Evolutionary conservation across 2,113 vertebrate species (phyloP).

Genomic region (Motacilla alba): DNA sequence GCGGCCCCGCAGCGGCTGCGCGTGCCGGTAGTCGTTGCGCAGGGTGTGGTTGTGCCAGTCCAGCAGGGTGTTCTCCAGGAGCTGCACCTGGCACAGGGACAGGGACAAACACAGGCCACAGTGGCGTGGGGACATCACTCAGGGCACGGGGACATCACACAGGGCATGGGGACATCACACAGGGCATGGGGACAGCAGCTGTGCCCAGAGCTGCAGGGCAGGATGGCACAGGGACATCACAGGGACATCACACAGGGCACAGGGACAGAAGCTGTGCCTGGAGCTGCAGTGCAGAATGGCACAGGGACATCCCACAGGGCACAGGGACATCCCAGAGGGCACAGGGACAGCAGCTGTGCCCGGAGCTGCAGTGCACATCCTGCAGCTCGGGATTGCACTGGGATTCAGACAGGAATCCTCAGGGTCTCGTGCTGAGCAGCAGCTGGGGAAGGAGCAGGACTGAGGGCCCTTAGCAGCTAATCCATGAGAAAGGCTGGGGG

Average conservation of each 20-base stretch:
- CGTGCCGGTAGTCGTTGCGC: slow-evolving; percentile 80
- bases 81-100: slow-evolving; percentile 66
- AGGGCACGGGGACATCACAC: not conserved
- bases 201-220: too few relatives aligned
- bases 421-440: not conserved
- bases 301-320: not conserved
- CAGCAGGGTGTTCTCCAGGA: slow-evolving; percentile 83
- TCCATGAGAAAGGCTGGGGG: not conserved
- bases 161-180: too few relatives aligned
- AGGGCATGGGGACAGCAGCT: not conserved
- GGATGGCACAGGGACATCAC: not conserved
- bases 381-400: not conserved
- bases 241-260: not conserved
- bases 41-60: slow-evolving; percentile 81
- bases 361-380: rapidly evolving
- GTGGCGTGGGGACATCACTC: not conserved
- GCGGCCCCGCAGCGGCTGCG: slow-evolving; percentile 80
- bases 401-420: not conserved
- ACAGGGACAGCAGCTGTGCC: rapidly evolving
- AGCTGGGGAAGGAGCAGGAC: not conserved
- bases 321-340: not conserved
- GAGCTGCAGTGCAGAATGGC: too few relatives aligned
- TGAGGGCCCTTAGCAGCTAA: not conserved
- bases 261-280: rapidly evolving
- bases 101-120: not conserved